phyloP scores from a whole-genome alignment of 2,797 vertebrate genomes.

The Pelodytes ibericus region DNA sequence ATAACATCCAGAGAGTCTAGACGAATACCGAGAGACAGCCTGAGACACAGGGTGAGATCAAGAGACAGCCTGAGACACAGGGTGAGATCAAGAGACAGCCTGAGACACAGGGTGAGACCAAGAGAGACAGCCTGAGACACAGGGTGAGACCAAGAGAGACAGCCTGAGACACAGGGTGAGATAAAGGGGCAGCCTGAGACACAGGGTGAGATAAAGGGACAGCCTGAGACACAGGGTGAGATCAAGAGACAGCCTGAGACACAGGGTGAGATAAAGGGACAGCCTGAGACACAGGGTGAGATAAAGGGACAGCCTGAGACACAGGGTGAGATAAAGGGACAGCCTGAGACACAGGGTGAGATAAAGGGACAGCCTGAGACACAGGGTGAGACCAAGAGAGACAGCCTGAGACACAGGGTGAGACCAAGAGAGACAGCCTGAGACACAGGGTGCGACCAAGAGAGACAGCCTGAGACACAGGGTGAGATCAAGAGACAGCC shows the following conservation, averaged over 20 bases:
- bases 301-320: no score
- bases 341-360: not conserved
- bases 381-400: not conserved
- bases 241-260: not conserved
- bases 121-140: no score
- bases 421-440: not conserved
- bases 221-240: not conserved
- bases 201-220: not conserved
- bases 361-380: not conserved
- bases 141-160: not conserved
- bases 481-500: not conserved
- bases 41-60: not conserved
- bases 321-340: not conserved
- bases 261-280: not conserved
- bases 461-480: no score
- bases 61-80: no score
- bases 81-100: not conserved
- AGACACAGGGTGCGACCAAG: not conserved
- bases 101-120: not conserved
- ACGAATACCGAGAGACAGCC: not conserved
- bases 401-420: not conserved
- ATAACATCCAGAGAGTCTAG: not conserved
- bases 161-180: not conserved
- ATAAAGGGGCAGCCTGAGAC: not conserved
- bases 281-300: not conserved